Base-by-base conservation (phyloP, 1,140 invertebrate species). In the Bilobella aurantiaca region DNA sequence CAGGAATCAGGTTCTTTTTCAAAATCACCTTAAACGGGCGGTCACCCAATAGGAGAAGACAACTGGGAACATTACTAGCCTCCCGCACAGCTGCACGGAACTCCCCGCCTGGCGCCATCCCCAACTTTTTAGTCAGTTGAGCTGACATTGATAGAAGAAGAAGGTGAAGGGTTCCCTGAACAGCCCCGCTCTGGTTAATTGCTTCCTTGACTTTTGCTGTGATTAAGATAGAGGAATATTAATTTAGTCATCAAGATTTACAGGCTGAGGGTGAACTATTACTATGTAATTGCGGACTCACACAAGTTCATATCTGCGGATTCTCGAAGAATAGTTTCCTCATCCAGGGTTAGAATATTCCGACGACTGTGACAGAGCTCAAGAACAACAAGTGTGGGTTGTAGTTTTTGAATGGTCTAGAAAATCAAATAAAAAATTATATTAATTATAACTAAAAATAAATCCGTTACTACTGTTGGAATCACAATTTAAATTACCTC, bases 101-200 rank as follows among this genome's bases (percentile, higher is more conserved):
- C 81, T 99, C 96, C 8, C 93, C 91, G 31, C 95, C 96, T 0
- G 96, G 95, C 86, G 93, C 93, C 87, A 98, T 94, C 34, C 93
- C 94, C 23, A 98, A 80, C 78, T 96, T 85, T 75, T 91, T 89
- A 0, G 95, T 95, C 60, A 98, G 82, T 76, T 93, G 87, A 8
- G 94, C 93, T 37, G 92, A 93, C 83, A 96, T 86, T 75, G 88
- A 93, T 2, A 98, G 77, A 62, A 98, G 79, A 37, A 98, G 77
- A 47, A 97, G 82, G 75, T 96, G 92, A 79, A 98, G 85, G 18
- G 96, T 77, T 16, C 95, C 95, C 80, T 95, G 93, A 61, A 93
- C 84, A 18, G 58, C 49, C 18, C 69, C 69, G 32, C 34, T 62
- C 47, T 63, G 62, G 18, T 46, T 62, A 14, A 67, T 31, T 1